Conservation (phyloP, 2,797 vertebrate species). For the Nyctibius grandis region DNA sequence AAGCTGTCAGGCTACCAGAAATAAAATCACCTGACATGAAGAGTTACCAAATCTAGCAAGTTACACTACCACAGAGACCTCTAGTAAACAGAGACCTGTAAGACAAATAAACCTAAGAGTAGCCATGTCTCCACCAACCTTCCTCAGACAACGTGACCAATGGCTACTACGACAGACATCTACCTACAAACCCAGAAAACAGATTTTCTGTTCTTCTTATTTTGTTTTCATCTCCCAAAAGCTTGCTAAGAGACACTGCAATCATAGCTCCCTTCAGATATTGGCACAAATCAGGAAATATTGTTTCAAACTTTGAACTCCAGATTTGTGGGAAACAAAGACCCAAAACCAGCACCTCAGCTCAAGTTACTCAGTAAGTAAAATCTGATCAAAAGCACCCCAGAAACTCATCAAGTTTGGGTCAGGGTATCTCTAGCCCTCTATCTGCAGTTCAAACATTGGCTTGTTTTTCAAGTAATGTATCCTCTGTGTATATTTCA, state of each 20-base stretch:
- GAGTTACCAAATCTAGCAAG: background rate
- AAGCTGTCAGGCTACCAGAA: background rate
- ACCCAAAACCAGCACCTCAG: background rate
- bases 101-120: background rate
- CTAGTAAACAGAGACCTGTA: background rate
- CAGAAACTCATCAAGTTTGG: background rate
- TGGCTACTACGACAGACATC: background rate
- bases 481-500: background rate
- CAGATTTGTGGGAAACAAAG: background rate
- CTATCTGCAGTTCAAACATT: background rate
- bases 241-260: background rate
- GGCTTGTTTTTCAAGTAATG: background rate
- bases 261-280: background rate
- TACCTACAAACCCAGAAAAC: background rate
- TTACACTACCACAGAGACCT: background rate
- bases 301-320: background rate
- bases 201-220: background rate
- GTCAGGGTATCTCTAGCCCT: background rate
- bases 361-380: background rate
- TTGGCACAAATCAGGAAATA: background rate
- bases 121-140: background rate
- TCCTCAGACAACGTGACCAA: background rate
- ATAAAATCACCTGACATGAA: background rate
- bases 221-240: background rate
- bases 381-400: background rate